phyloP scores from a whole-genome alignment of 2,797 vertebrate genomes.

The Pelobates cultripes region DNA sequence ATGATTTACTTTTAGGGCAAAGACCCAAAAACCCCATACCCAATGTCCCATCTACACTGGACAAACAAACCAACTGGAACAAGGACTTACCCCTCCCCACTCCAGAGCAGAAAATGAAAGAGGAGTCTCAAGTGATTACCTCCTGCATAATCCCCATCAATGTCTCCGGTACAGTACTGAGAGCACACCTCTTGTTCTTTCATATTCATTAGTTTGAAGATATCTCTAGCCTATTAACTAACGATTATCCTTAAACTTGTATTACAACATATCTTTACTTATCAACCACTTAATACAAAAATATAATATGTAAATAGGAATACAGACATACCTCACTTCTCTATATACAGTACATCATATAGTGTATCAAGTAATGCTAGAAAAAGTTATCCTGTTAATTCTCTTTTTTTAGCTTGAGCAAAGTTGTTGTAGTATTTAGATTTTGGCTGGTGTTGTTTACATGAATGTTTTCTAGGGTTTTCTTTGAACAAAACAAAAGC shows the following conservation, averaged over 20 bases:
- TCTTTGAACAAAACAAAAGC: slow-evolving; percentile 63
- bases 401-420: not conserved
- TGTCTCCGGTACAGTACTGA: slow-evolving; percentile 87
- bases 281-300: not conserved
- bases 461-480: slow-evolving; percentile 65
- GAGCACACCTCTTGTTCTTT: no score
- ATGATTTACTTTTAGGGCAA: slow-evolving; percentile 90
- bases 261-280: not conserved
- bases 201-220: no score
- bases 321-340: no score
- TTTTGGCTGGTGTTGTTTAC: slow-evolving; percentile 61
- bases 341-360: not conserved
- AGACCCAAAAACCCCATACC: slow-evolving; percentile 91
- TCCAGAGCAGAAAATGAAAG: slow-evolving; percentile 96
- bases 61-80: slow-evolving; percentile 99
- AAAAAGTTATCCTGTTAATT: not conserved
- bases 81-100: slow-evolving; percentile 94
- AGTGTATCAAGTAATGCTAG: not conserved
- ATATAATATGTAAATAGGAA: not conserved
- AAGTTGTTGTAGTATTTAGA: slow-evolving; percentile 31
- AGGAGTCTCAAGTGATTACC: slow-evolving; percentile 88
- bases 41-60: slow-evolving; percentile 95
- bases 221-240: no score
- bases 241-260: no score
- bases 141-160: slow-evolving; percentile 98